Conservation (phyloP, 1,140 invertebrate genomes). For the Drosophila miranda region DNA sequence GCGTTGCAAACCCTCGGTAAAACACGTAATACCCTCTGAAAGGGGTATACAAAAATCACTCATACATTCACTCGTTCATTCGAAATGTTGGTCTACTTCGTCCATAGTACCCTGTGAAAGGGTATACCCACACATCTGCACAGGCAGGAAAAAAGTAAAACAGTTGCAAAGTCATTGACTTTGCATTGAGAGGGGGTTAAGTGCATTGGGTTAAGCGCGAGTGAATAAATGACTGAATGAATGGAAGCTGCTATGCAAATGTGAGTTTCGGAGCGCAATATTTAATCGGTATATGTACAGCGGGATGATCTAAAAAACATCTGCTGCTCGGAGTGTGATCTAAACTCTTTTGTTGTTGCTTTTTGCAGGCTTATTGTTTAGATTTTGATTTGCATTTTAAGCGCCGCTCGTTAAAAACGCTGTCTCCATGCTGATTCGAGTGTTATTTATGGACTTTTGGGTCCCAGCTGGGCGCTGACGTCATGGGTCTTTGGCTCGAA, state of each 20-base stretch:
- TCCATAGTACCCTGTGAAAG: too few relatives aligned
- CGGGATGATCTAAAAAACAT: conserved; percentile 31
- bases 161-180: conserved; percentile 52
- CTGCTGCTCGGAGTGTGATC: conserved; percentile 28
- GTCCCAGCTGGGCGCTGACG: conserved; percentile 47
- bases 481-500: conserved; percentile 36
- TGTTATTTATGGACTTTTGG: conserved; percentile 43
- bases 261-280: conserved; percentile 30
- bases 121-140: neutral
- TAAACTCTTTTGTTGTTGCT: conserved; percentile 2
- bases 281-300: conserved; percentile 28
- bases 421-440: conserved; percentile 31
- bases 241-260: conserved; percentile 3
- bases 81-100: too few relatives aligned
- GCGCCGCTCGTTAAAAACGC: conserved; percentile 35
- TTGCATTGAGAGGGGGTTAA: neutral
- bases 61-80: too few relatives aligned
- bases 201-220: conserved; percentile 37
- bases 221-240: conserved; percentile 5
- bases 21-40: too few relatives aligned
- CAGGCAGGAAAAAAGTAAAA: neutral
- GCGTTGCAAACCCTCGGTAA: too few relatives aligned
- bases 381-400: conserved; percentile 54
- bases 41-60: too few relatives aligned
- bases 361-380: conserved; percentile 4